phyloP scores from a whole-genome alignment of 1,140 invertebrate genomes.

The Micrasema minimum region DNA sequence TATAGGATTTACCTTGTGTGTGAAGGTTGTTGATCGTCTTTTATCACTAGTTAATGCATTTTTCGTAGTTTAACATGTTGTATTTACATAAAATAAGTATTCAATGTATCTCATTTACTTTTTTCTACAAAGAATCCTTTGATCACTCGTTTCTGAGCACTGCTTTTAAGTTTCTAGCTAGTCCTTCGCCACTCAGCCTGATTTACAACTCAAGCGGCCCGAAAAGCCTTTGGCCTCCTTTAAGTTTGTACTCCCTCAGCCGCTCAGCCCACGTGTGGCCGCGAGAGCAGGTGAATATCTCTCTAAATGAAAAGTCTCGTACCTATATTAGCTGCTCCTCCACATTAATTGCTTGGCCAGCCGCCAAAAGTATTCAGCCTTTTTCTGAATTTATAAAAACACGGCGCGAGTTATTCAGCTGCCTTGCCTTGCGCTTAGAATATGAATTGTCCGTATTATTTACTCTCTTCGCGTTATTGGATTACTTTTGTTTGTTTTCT shows the following conservation, averaged over 20 bases:
- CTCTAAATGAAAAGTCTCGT: slow-evolving; percentile 40
- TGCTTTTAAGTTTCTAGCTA: too few relatives aligned
- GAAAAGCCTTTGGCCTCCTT: slow-evolving; percentile 10
- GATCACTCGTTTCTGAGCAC: too few relatives aligned
- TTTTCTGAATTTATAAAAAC: slow-evolving; percentile 44
- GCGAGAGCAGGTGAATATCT: slow-evolving; percentile 21
- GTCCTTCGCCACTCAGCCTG: slow-evolving; percentile 28
- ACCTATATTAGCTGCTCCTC: slow-evolving; percentile 20
- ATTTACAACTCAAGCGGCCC: slow-evolving; percentile 28
- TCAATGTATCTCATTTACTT: too few relatives aligned
- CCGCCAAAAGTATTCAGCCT: slow-evolving; percentile 27
- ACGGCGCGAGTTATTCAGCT: slow-evolving; percentile 35
- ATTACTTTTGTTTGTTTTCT: slow-evolving; percentile 34
- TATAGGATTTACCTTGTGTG: too few relatives aligned
- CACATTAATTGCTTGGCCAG: slow-evolving; percentile 42
- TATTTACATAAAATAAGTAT: too few relatives aligned
- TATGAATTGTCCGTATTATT: slow-evolving; percentile 50
- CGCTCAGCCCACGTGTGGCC: too few relatives aligned
- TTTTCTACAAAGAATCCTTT: too few relatives aligned
- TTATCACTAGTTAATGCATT: too few relatives aligned
- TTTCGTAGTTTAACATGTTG: too few relatives aligned
- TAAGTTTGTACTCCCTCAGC: too few relatives aligned
- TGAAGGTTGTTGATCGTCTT: too few relatives aligned
- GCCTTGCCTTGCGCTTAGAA: slow-evolving; percentile 33
- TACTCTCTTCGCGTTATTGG: slow-evolving; percentile 26